Base-by-base conservation (phyloP, 2,888 invertebrate species). In the Digitonthophagus gazella region DNA sequence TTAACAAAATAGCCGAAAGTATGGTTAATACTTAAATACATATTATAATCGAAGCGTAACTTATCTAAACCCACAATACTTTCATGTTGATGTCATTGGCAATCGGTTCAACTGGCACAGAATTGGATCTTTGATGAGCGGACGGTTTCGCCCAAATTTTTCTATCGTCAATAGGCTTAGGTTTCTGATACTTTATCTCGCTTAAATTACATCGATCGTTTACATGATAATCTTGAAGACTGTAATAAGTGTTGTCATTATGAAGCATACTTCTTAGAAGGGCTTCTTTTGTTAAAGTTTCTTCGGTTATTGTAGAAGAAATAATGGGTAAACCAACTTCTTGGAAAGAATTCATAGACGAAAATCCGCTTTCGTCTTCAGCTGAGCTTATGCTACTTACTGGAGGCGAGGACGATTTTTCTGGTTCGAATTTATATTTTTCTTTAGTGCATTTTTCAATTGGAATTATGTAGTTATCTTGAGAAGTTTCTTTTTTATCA, bases 291-390 rank as follows among this genome's bases (percentile, higher is more conserved):
- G 69, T 73, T 76, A 66, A 64, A 3, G 68, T 66, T 19, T 73
- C 75, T 68, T 76, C 76, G 15, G 72, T 71, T 71, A 74, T 72
- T n/a, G 77, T 77, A 19, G 79, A 78, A 71, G 78, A 77, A n/a
- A 78, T 72, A 20, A 79, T 18, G 3, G 92, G 92, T 76, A 93
- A 84, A 8, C 92, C 92, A 63, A 93, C 88, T 78, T 93, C 93
- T 82, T 93, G 92, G 79, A 93, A 93, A 4, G 93, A 93, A 80
- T 89, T 93, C 86, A 93, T 91, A 5, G 93, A 93, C 11, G 93
- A 93, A 82, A 93, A 93, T 20, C 93, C 93, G 78, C 93, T 93
- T 81, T 93, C 93, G 76, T 93, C 93, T 80, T 93, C 93, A 6
- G 84, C 84, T 0, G 83, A 82, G 72, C 81, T 81, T 11, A 82